phyloP scores from a whole-genome alignment of 2,888 invertebrate genomes.

The Gibbula magus region DNA sequence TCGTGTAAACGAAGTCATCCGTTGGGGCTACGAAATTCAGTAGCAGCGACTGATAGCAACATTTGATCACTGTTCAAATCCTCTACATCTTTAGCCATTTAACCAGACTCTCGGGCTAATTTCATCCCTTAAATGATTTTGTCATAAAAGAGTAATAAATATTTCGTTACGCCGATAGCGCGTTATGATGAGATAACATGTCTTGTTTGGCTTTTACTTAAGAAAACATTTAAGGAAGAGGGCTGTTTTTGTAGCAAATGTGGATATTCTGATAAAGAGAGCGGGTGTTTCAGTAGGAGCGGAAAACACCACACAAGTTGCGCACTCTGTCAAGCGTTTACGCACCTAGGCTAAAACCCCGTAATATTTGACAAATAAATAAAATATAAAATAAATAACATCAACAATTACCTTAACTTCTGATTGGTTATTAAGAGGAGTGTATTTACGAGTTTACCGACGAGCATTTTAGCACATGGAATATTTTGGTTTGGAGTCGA shows the following conservation, averaged over 20 bases:
- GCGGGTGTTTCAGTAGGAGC: neutral
- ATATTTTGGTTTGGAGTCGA: conserved; percentile 6
- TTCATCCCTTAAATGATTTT: conserved; percentile 18
- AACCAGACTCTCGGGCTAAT: neutral
- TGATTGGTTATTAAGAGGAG: neutral
- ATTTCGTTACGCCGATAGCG: neutral
- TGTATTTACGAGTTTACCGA: neutral
- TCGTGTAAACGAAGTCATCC: neutral
- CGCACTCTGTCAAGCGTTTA: neutral
- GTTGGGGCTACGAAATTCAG: too few species aligned
- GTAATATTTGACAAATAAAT: conserved; percentile 7
- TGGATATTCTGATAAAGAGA: neutral
- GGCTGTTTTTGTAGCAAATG: neutral
- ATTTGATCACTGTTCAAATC: too few species aligned
- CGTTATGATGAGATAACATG: neutral
- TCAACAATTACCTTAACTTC: neutral
- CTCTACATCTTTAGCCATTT: neutral
- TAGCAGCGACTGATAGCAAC: too few species aligned
- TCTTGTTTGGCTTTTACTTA: neutral
- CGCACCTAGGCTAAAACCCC: neutral
- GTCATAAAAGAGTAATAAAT: conserved; percentile 3
- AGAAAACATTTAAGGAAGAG: neutral
- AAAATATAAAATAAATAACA: conserved; percentile 5
- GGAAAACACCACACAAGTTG: neutral
- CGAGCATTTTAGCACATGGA: neutral